These are phyloP conservation scores for Gila orcuttii DNA, from an alignment of 2,113 vertebrate species.

Conservation along the genomic window DNA sequence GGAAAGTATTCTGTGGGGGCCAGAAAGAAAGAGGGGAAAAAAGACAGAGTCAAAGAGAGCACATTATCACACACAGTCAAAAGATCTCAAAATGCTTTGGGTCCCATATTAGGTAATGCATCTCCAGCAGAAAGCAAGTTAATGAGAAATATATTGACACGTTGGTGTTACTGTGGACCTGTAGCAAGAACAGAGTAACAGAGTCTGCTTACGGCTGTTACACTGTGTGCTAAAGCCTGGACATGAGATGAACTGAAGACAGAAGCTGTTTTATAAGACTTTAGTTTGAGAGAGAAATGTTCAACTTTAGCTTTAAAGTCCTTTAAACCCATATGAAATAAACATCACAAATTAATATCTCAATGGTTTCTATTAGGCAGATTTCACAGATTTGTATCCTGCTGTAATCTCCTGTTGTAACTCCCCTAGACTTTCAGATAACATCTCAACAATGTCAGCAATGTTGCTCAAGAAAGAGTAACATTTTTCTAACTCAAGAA, in stretches of 20 bases:
- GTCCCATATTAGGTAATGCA: conserved; percentile 94
- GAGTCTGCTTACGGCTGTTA: neutral
- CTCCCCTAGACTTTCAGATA: neutral
- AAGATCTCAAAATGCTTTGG: conserved; percentile 94
- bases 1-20: conserved; percentile 46
- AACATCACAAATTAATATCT: neutral
- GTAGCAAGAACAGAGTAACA: conserved; percentile 69
- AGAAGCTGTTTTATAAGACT: neutral
- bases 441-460: neutral
- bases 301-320: conserved; percentile 4
- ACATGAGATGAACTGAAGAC: neutral
- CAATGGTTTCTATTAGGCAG: neutral
- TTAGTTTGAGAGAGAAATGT: neutral
- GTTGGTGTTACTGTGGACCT: conserved; percentile 74
- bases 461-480: neutral
- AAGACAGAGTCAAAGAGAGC: conserved; percentile 67
- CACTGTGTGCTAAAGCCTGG: conserved; percentile 26
- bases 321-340: neutral
- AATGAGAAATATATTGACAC: conserved; percentile 88
- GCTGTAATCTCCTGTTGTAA: neutral
- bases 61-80: conserved; percentile 95
- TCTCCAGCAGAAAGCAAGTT: conserved; percentile 81
- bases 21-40: conserved; percentile 52
- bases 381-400: neutral
- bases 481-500: too few relatives aligned